Evolutionary conservation across 2,888 invertebrate genomes (phyloP).

Genomic region (Pachymerium ferrugineum): DNA sequence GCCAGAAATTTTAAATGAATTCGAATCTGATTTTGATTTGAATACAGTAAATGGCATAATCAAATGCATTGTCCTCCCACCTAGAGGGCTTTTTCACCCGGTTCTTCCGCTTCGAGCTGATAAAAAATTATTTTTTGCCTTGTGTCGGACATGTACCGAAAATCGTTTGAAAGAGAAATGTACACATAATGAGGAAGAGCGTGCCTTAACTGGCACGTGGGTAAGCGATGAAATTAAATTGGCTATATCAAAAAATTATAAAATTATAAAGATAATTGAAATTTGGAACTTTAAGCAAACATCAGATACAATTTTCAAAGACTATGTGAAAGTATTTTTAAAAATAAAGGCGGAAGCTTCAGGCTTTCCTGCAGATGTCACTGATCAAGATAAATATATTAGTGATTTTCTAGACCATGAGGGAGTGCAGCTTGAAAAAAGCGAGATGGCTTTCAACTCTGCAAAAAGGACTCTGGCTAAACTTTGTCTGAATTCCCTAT

Average conservation of each 20-base stretch:
- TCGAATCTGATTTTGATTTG: too few relatives aligned
- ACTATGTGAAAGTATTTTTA: background rate
- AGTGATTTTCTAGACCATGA: background rate
- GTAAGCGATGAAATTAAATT: background rate
- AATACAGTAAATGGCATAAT: too few relatives aligned
- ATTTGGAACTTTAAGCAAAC: background rate
- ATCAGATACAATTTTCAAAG: background rate
- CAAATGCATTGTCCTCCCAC: background rate
- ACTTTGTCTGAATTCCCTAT: background rate
- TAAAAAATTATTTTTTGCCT: background rate
- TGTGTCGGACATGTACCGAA: background rate
- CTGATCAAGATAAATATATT: background rate
- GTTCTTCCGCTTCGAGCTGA: background rate
- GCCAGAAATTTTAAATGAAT: background rate
- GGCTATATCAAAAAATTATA: background rate
- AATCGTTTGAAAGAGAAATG: background rate
- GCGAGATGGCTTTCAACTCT: too few relatives aligned
- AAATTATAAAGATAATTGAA: background rate
- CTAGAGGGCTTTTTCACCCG: background rate
- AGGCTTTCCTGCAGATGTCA: background rate
- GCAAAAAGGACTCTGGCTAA: background rate
- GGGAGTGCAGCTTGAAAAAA: background rate
- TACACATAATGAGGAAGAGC: background rate
- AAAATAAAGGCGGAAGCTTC: background rate
- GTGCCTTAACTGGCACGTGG: background rate